phyloP scores from a whole-genome alignment of 1,140 invertebrate genomes.

The Drosophila lacteicornis region DNA sequence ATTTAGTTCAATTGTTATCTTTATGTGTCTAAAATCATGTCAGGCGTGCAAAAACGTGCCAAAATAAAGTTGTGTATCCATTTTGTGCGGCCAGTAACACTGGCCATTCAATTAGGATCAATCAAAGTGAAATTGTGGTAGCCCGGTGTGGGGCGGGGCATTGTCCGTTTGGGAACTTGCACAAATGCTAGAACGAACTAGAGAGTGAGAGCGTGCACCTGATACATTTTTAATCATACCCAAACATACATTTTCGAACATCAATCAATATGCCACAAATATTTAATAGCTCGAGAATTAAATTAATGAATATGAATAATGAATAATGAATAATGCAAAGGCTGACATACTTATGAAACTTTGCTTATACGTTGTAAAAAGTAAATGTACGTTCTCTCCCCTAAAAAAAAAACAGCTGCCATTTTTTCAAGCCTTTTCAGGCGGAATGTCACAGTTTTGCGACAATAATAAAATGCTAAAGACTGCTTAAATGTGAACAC shows the following conservation, averaged over 20 bases:
- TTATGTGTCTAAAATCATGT: conserved; percentile 36
- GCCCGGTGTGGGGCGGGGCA: conserved; percentile 3
- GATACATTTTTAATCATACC: conserved; percentile 34
- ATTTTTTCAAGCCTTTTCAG: conserved; percentile 10
- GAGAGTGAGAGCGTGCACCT: background rate
- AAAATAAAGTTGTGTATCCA: conserved; percentile 24
- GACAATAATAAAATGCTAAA: conserved; percentile 2
- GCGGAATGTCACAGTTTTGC: conserved; percentile 2
- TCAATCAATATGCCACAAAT: conserved; percentile 51
- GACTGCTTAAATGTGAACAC: background rate
- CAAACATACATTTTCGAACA: conserved; percentile 36
- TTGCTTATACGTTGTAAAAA: background rate
- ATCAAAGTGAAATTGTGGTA: conserved; percentile 41
- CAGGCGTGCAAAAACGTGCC: conserved; percentile 73
- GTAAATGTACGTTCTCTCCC: conserved; percentile 2
- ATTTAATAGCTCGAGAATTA: conserved; percentile 19
- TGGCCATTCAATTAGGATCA: conserved; percentile 64
- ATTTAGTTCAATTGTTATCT: conserved; percentile 5
- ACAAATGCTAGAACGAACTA: conserved; percentile 18
- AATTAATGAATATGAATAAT: conserved; percentile 5
- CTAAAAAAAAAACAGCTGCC: conserved; percentile 53
- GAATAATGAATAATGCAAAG: background rate
- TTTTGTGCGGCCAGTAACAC: conserved; percentile 12
- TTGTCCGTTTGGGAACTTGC: conserved; percentile 31
- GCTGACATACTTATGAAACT: conserved; percentile 2